Conservation (phyloP, 1,140 invertebrate genomes). For the Pectinophora gossypiella region DNA sequence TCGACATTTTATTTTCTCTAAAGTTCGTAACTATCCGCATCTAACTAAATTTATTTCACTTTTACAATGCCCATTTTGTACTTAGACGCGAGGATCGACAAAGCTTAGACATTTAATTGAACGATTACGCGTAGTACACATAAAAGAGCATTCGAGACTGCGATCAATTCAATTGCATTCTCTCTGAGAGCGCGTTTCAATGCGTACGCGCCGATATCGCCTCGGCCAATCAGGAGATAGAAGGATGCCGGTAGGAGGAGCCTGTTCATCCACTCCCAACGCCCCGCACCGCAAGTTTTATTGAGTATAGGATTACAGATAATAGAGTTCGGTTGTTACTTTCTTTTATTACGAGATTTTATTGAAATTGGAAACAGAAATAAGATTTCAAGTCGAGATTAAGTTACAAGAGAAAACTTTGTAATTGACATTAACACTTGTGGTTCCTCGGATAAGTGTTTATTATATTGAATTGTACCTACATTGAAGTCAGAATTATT, state of each 20-base stretch:
- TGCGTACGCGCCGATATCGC: constrained; percentile 36
- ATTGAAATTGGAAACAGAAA: constrained; percentile 25
- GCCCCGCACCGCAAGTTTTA: constrained; percentile 37
- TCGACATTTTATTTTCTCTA: too few relatives aligned
- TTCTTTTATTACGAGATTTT: constrained; percentile 28
- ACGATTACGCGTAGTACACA: constrained; percentile 27
- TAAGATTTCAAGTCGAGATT: constrained; percentile 15
- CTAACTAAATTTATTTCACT: not conserved
- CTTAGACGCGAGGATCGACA: not conserved
- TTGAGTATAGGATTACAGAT: constrained; percentile 49
- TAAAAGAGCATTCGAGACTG: constrained; percentile 33
- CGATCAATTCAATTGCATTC: constrained; percentile 47
- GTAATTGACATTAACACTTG: too few relatives aligned
- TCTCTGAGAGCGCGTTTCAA: constrained; percentile 18
- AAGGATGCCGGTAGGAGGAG: constrained; percentile 28
- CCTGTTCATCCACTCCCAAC: constrained; percentile 27
- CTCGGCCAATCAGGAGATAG: constrained; percentile 41
- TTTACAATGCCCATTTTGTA: not conserved
- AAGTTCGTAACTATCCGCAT: not conserved
- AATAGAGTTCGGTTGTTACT: constrained; percentile 34
- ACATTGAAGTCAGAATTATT: too few relatives aligned
- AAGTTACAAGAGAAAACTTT: not conserved
- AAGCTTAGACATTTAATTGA: constrained; percentile 23
- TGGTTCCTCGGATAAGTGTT: too few relatives aligned
- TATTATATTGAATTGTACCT: too few relatives aligned